These are phyloP conservation scores for Melanargia galathea DNA, from an alignment of 2,888 invertebrate genomes.

Conservation along the genomic window DNA sequence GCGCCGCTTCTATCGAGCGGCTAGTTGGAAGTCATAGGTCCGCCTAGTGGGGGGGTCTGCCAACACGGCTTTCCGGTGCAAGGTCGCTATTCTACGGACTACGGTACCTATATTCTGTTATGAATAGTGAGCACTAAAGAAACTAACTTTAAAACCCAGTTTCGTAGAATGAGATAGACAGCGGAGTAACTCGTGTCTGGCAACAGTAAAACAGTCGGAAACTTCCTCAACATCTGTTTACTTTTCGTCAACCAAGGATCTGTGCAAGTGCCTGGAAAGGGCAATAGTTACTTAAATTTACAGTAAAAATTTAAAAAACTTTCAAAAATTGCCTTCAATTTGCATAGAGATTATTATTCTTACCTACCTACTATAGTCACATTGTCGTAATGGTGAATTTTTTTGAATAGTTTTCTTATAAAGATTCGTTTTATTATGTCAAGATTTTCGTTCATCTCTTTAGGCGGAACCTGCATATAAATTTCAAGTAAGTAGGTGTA, in stretches of 20 bases:
- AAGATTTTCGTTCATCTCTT: slow-evolving; percentile 47
- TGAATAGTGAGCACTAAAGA: too few relatives aligned
- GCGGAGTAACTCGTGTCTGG: slow-evolving; percentile 58
- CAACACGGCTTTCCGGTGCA: too few relatives aligned
- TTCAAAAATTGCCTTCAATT: too few relatives aligned
- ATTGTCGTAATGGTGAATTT: slow-evolving; percentile 55
- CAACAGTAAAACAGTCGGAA: slow-evolving; percentile 54
- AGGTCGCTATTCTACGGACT: too few relatives aligned
- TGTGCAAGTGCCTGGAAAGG: slow-evolving; percentile 54
- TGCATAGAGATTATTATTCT: too few relatives aligned
- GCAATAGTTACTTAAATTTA: background rate
- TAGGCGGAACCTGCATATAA: slow-evolving; percentile 50
- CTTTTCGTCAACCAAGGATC: slow-evolving; percentile 62
- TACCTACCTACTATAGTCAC: slow-evolving; percentile 60
- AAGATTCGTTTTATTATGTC: slow-evolving; percentile 49
- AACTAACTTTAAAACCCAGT: slow-evolving; percentile 50
- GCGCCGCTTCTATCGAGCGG: too few relatives aligned
- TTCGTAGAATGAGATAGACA: slow-evolving; percentile 52
- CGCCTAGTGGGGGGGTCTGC: too few relatives aligned
- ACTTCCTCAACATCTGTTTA: slow-evolving; percentile 52
- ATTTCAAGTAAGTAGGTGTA: too few relatives aligned
- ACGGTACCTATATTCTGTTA: too few relatives aligned
- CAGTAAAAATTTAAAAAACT: background rate
- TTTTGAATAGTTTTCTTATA: slow-evolving; percentile 53
- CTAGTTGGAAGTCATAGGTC: too few relatives aligned